A percentile compares a stretch with the other conserved stretches of the same genome.
Evolutionary conservation across 1,140 invertebrate genomes (phyloP).

Genomic region (Cylas formicarius): DNA sequence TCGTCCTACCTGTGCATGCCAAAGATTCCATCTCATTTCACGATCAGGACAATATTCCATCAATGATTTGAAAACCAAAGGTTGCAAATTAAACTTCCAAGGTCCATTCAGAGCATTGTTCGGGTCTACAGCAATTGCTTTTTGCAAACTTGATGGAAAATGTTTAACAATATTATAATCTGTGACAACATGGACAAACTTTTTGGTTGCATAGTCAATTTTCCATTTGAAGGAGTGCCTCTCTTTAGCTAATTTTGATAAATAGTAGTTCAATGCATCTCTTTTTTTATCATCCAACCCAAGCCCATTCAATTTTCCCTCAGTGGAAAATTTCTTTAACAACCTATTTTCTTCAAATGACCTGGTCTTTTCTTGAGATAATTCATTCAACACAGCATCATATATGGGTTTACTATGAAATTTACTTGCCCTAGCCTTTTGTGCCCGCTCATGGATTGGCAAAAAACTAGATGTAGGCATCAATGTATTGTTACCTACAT

Average conservation of each 20-base stretch:
- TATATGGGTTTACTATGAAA: conserved; percentile 62
- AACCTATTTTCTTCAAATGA: conserved; percentile 63
- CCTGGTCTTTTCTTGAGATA: conserved; percentile 40
- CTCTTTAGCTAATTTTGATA: conserved; percentile 47
- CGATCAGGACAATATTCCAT: conserved; percentile 77
- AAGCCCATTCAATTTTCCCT: conserved; percentile 75
- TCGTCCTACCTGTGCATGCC: conserved; percentile 65
- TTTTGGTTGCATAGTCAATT: conserved; percentile 51
- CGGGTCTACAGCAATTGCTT: conserved; percentile 56
- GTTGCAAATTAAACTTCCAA: conserved; percentile 71
- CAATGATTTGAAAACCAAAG: conserved; percentile 62
- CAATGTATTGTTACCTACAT: conserved; percentile 69
- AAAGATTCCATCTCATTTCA: conserved; percentile 70
- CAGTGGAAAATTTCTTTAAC: conserved; percentile 69
- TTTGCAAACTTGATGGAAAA: conserved; percentile 65
- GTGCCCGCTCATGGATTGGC: conserved; percentile 64
- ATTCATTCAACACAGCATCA: conserved; percentile 56
- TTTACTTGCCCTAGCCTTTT: conserved; percentile 56
- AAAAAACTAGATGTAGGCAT: conserved; percentile 71
- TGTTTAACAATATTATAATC: conserved; percentile 60
- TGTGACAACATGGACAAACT: conserved; percentile 59
- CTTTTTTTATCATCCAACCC: conserved; percentile 42
- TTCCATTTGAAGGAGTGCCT: conserved; percentile 56
- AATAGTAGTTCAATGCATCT: conserved; percentile 45
- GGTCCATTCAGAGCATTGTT: conserved; percentile 58